Evolutionary conservation across 2,888 invertebrate genomes (phyloP).

Genomic region (Drosophila falleni): DNA sequence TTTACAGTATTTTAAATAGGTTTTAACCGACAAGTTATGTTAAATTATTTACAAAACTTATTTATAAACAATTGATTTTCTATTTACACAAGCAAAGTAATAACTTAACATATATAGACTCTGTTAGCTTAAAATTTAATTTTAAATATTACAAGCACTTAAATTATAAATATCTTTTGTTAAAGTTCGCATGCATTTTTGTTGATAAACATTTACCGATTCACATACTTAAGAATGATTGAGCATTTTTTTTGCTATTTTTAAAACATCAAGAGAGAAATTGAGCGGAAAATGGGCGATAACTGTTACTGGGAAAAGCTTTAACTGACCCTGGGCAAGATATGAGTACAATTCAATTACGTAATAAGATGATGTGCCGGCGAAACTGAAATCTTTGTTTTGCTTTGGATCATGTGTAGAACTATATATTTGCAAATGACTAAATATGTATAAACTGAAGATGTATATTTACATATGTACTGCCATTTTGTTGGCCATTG

Average conservation of each 20-base stretch:
- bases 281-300: conserved; percentile 10
- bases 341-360: neutral
- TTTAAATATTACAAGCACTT: neutral
- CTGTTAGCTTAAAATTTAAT: neutral
- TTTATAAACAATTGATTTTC: neutral
- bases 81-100: neutral
- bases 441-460: conserved; percentile 3
- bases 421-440: neutral
- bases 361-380: neutral
- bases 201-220: neutral
- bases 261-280: conserved; percentile 17
- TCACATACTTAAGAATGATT: neutral
- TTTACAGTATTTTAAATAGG: neutral
- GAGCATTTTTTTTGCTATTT: conserved; percentile 8
- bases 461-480: conserved; percentile 4
- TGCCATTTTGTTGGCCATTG: conserved; percentile 14
- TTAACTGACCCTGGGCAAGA: conserved; percentile 8
- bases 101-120: neutral
- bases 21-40: neutral
- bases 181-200: neutral
- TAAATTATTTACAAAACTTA: neutral
- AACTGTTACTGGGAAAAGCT: conserved; percentile 2
- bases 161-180: neutral
- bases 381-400: neutral
- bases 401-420: neutral